Base-by-base conservation (phyloP, 2,113 vertebrate species). In the Cyphomyrus discorhynchus region DNA sequence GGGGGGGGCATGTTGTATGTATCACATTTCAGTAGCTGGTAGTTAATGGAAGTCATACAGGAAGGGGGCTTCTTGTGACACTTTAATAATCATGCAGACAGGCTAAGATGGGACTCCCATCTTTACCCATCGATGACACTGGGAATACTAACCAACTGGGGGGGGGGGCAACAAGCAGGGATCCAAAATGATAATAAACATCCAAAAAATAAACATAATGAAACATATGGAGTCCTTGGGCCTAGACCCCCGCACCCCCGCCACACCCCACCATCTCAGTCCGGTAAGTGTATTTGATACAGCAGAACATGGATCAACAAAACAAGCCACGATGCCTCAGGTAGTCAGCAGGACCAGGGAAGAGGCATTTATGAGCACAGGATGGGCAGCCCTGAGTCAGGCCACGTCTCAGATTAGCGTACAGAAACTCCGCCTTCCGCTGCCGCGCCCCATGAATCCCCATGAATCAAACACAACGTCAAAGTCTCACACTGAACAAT, bases 1-100 rank as follows among this genome's bases (percentile, higher is more conserved):
- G 17, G 62, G 49, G 66, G 13, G 83, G n/a, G 8, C 11, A 50
- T 21, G 21, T 35, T 89, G 91, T 21, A 88, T 42, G 47, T 87
- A 90, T 91, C 89, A 27, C 35, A 74, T 92, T 92, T 91, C 89
- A 46, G 62, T 87, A 42, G 91, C 88, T 89, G 88, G 87, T 86
- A 88, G 87, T 86, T 88, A 85, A 90, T 85, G 53, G 90, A 85
- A 88, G 82, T 21, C 80, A 86, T 42, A 52, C 42, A 89, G 53
- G 88, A 87, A 35, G 35, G 66, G 49, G 42, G 88, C 53, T 91
- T 62, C 90, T 49, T 46, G 90, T 90, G 88, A 24, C 82, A 92
- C 52, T 89, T 74, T 88, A 82, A 90, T 89, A 88, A 90, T 39
- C 56, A 70, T 89, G 50, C 80, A 50, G 87, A 62, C 4, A 53